Evolutionary conservation across 2,113 vertebrate genomes (phyloP).

Genomic region (Alethe castanea): DNA sequence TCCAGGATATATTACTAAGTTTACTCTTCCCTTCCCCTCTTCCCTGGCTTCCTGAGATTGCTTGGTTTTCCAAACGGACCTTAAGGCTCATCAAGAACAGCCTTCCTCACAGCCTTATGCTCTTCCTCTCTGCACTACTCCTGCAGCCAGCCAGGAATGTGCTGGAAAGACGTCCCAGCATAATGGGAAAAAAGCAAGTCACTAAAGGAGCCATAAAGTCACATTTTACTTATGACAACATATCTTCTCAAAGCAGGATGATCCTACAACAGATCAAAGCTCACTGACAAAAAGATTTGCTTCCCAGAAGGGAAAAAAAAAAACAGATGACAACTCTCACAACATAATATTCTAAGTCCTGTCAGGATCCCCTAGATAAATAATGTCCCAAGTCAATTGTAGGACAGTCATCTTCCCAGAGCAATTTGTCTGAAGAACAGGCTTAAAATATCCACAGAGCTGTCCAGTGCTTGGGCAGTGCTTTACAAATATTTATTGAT

Average conservation of each 20-base stretch:
- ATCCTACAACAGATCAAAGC: neutral
- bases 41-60: neutral
- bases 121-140: neutral
- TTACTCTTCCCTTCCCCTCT: neutral
- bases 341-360: neutral
- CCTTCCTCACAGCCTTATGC: neutral
- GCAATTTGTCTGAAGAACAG: neutral
- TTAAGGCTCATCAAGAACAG: neutral
- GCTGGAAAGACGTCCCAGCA: neutral
- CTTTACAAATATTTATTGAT: constrained; percentile 17
- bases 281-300: neutral
- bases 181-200: neutral
- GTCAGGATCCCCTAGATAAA: neutral
- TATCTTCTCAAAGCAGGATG: neutral
- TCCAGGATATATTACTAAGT: neutral
- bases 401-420: neutral
- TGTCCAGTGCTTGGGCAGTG: neutral
- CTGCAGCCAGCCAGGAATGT: neutral
- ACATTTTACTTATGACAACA: neutral
- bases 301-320: neutral
- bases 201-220: neutral
- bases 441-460: neutral
- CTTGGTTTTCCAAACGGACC: neutral
- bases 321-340: neutral
- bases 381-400: neutral